phyloP scores from a whole-genome alignment of 2,888 invertebrate genomes.

The Leptopilina myrica region DNA sequence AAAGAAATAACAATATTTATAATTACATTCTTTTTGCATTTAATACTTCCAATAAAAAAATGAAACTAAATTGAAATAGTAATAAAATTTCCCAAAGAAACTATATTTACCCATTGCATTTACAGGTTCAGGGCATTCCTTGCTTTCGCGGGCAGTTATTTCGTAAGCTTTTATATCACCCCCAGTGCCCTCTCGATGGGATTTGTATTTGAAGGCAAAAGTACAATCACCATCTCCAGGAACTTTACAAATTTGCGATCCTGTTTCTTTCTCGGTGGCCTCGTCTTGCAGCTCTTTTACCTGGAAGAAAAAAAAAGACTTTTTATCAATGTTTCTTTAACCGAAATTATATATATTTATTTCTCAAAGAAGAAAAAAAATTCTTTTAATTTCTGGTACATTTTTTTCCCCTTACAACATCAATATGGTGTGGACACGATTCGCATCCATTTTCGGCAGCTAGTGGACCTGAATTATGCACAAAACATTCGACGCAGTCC shows the following conservation, averaged over 20 bases:
- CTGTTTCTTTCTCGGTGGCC: conserved; percentile 63
- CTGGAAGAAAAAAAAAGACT: conserved; percentile 44
- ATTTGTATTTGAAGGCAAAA: conserved; percentile 77
- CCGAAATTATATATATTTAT: too few relatives aligned
- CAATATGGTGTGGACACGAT: conserved; percentile 63
- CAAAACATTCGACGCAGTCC: conserved; percentile 84
- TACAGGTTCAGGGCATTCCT: conserved; percentile 75
- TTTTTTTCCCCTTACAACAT: conserved; percentile 65
- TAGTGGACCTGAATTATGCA: conserved; percentile 75
- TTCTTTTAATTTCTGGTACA: not conserved
- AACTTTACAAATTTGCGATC: conserved; percentile 74
- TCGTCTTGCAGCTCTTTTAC: conserved; percentile 62
- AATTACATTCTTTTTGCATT: too few relatives aligned
- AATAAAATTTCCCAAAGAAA: not conserved
- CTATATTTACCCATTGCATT: conserved; percentile 74
- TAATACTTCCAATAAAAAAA: not conserved
- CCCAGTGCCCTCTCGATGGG: conserved; percentile 59
- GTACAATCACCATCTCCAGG: conserved; percentile 76
- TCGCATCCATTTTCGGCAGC: conserved; percentile 55
- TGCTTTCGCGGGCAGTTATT: conserved; percentile 76
- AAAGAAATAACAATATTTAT: not conserved
- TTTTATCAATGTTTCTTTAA: too few relatives aligned
- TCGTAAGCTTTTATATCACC: conserved; percentile 69
- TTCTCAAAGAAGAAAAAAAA: too few relatives aligned
- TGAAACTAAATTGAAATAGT: not conserved